Conservation (phyloP, 2,888 invertebrate genomes). For the Phrixothrix hirtus region DNA sequence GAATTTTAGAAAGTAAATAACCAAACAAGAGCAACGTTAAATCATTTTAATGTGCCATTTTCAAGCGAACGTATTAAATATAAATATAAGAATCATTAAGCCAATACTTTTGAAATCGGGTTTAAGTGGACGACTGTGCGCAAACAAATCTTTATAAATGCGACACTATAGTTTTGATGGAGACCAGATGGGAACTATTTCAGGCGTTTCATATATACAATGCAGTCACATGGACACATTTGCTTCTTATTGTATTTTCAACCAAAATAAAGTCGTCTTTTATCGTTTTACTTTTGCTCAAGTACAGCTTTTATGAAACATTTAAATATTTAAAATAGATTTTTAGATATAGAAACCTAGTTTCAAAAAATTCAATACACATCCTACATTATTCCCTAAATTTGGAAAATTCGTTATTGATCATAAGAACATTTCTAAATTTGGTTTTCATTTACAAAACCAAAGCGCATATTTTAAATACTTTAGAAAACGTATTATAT, state of each 20-base stretch:
- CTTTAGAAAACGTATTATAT: no score
- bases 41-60: conserved; percentile 31
- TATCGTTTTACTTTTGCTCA: conserved; percentile 21
- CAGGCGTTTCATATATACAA: conserved; percentile 44
- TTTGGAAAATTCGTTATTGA: no score
- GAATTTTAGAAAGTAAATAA: no score
- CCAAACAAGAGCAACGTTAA: no score
- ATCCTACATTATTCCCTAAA: no score
- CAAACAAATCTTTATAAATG: conserved; percentile 36
- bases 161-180: conserved; percentile 41
- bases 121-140: conserved; percentile 38
- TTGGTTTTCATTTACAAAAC: no score
- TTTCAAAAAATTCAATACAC: background rate
- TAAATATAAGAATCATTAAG: conserved; percentile 42
- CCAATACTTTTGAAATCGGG: conserved; percentile 38
- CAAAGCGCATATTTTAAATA: no score
- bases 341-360: background rate
- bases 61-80: conserved; percentile 37
- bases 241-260: conserved; percentile 38
- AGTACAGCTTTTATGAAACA: conserved; percentile 24
- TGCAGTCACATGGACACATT: conserved; percentile 43
- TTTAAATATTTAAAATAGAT: conserved; percentile 26
- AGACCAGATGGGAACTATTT: conserved; percentile 45
- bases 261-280: conserved; percentile 32
- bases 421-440: no score